Percentiles rank a stretch among this genome's conserved stretches.
Conservation (phyloP, 2,797 vertebrate species). For the Microchirus variegatus region DNA sequence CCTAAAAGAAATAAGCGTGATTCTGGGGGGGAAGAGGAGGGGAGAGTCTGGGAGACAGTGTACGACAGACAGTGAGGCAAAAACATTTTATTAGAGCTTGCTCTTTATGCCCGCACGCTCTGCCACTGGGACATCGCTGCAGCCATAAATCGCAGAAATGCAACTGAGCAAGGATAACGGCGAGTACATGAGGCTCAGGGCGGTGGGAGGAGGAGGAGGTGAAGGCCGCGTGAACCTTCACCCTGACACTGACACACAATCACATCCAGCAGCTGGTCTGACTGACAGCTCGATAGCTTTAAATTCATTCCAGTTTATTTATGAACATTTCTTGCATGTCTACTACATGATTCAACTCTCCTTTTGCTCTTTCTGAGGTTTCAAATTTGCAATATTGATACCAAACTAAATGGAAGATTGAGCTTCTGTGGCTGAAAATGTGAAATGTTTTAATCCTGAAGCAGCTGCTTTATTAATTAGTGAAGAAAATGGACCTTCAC, state of each 20-base stretch:
- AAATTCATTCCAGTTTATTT: too few species aligned
- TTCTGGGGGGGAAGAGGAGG: slow-evolving; percentile 20
- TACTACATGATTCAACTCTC: too few species aligned
- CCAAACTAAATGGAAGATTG: too few species aligned
- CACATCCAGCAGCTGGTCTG: too few species aligned
- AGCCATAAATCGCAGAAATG: slow-evolving; percentile 45
- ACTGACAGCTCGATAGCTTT: too few species aligned
- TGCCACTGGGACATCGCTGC: slow-evolving; percentile 34
- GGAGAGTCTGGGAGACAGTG: slow-evolving; percentile 21
- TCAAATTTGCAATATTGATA: too few species aligned
- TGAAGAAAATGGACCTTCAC: too few species aligned
- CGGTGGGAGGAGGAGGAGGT: not conserved
- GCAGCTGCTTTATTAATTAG: too few species aligned
- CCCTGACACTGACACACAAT: not conserved
- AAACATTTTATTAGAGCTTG: slow-evolving; percentile 47
- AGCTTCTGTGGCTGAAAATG: too few species aligned
- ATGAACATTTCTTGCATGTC: too few species aligned
- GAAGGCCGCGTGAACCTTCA: slow-evolving; percentile 27
- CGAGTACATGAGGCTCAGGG: slow-evolving; percentile 14
- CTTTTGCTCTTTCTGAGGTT: too few species aligned
- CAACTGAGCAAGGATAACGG: slow-evolving; percentile 45
- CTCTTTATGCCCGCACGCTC: slow-evolving; percentile 46
- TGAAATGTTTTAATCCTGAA: too few species aligned
- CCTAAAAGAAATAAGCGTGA: slow-evolving; percentile 34
- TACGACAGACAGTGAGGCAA: slow-evolving; percentile 24